Conservation (phyloP, 2,113 vertebrate species). For the Solenodon paradoxus region DNA sequence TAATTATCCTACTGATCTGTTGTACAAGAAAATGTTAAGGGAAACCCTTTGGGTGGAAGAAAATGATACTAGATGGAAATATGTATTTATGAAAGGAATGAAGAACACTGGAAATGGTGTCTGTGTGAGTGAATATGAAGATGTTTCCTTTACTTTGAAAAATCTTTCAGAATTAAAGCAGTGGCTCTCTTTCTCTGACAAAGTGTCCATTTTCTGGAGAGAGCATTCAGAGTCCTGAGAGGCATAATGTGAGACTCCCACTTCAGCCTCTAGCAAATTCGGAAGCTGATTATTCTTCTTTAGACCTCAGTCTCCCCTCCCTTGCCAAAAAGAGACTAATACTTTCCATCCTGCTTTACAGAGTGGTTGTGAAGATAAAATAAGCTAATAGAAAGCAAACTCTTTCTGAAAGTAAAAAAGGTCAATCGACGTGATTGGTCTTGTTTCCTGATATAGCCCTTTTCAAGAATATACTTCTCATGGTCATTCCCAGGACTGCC, state of each 20-base stretch:
- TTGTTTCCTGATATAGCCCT: not conserved
- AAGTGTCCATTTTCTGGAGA: not conserved
- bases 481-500: not conserved
- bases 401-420: not conserved
- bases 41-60: not conserved
- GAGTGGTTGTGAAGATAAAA: not conserved
- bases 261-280: not conserved
- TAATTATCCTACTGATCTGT: no score
- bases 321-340: not conserved
- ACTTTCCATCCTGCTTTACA: not conserved
- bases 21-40: not conserved
- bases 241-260: not conserved
- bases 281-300: not conserved
- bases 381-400: not conserved
- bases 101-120: not conserved
- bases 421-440: not conserved
- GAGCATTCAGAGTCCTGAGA: not conserved
- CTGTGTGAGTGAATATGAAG: not conserved
- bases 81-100: not conserved
- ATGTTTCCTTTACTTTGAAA: not conserved
- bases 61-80: not conserved
- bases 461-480: not conserved
- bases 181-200: not conserved
- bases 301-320: not conserved
- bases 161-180: not conserved